Evolutionary conservation across 2,797 vertebrate species (phyloP).

Genomic region (Anomalospiza imberbis): DNA sequence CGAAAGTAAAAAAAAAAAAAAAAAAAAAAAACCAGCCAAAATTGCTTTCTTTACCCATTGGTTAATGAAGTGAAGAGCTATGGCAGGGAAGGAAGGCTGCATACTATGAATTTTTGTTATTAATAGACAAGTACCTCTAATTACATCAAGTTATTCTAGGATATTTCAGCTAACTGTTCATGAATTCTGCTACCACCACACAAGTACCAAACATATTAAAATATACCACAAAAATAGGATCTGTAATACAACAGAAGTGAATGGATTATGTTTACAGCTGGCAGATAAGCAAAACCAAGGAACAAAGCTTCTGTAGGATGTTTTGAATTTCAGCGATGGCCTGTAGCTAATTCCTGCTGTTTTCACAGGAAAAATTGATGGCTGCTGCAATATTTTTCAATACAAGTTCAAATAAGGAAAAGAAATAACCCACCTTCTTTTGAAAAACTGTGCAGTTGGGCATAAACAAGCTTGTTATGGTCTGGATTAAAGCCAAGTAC

Average conservation of each 20-base stretch:
- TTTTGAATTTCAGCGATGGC: slow-evolving; percentile 59
- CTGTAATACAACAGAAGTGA: slow-evolving; percentile 17
- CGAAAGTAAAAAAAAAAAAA: neutral
- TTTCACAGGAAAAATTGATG: slow-evolving; percentile 53
- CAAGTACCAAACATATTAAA: slow-evolving; percentile 22
- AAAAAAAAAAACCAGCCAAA: neutral
- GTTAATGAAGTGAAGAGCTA: neutral
- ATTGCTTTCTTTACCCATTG: neutral
- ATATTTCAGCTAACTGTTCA: neutral
- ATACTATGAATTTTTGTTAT: neutral
- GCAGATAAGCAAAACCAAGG: slow-evolving; percentile 46
- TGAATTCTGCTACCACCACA: neutral
- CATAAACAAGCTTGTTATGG: slow-evolving; percentile 39
- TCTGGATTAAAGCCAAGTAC: slow-evolving; percentile 19
- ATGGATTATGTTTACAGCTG: slow-evolving; percentile 45
- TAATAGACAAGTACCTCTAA: slow-evolving; percentile 27
- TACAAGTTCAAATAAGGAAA: slow-evolving; percentile 45
- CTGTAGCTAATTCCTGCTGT: slow-evolving; percentile 58
- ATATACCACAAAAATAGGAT: slow-evolving; percentile 24
- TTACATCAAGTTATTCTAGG: neutral
- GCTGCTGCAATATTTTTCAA: slow-evolving; percentile 49
- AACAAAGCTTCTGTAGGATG: slow-evolving; percentile 44
- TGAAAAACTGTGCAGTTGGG: slow-evolving; percentile 17
- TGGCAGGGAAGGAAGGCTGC: neutral
- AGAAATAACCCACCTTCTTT: slow-evolving; percentile 46